Evolutionary conservation across 2,888 invertebrate genomes (phyloP).

Genomic region (Dastarcus helophoroides): DNA sequence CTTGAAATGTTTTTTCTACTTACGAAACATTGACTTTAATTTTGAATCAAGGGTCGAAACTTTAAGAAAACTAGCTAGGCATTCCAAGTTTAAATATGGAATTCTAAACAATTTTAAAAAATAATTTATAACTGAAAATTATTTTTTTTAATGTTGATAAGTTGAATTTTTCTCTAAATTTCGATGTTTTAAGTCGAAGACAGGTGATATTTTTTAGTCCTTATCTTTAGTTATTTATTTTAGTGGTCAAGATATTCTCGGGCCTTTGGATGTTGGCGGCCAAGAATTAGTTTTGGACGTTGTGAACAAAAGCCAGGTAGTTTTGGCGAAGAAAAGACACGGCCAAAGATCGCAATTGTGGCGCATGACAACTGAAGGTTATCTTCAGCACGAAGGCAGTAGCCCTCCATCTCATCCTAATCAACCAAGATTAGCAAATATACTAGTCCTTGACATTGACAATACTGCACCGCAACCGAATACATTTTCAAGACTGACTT

Average conservation of each 20-base stretch:
- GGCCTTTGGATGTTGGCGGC: slow-evolving; percentile 49
- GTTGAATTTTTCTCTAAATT: no score
- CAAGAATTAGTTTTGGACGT: slow-evolving; percentile 77
- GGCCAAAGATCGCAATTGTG: slow-evolving; percentile 78
- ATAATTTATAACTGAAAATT: no score
- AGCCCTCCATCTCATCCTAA: slow-evolving; percentile 46
- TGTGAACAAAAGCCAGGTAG: slow-evolving; percentile 50
- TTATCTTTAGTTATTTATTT: slow-evolving; percentile 4
- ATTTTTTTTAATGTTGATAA: no score
- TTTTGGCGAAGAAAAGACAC: slow-evolving; percentile 59
- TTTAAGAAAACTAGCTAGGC: no score
- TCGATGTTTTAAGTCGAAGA: no score
- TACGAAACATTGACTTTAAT: no score
- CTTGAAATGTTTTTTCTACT: no score
- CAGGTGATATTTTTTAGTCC: no score
- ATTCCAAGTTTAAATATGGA: no score
- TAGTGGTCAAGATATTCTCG: slow-evolving; percentile 21
- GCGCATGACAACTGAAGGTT: slow-evolving; percentile 82
- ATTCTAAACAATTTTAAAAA: no score
- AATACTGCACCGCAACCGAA: slow-evolving; percentile 68
- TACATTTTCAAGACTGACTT: slow-evolving; percentile 59
- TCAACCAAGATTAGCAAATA: slow-evolving; percentile 28
- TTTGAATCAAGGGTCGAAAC: no score
- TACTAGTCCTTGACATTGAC: slow-evolving; percentile 77
- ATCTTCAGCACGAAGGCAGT: slow-evolving; percentile 88